Percentiles rank a stretch among this genome's conserved stretches.
These are phyloP conservation scores for Cyphomyrus discorhynchus DNA, from an alignment of 2,113 vertebrate species.

Conservation along the genomic window DNA sequence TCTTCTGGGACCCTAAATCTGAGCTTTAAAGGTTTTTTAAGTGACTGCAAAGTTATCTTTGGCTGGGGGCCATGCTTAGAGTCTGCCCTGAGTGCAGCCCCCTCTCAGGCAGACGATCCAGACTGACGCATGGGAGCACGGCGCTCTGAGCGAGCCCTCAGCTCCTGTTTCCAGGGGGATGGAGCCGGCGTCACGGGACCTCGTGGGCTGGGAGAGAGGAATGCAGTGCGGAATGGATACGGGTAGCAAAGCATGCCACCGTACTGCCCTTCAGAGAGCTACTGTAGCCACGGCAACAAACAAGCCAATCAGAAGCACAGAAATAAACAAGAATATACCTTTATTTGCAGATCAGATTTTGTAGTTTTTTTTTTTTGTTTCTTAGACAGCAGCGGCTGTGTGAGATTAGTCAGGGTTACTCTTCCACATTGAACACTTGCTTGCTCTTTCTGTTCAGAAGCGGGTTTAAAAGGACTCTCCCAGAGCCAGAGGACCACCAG, in stretches of 20 bases:
- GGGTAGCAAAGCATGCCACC: background rate
- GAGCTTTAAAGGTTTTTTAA: slow-evolving; percentile 1
- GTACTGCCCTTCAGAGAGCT: background rate
- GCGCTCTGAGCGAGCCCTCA: background rate
- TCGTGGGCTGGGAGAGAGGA: background rate
- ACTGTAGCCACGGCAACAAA: background rate
- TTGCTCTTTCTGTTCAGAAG: slow-evolving; percentile 32
- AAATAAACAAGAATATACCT: background rate
- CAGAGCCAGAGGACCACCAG: slow-evolving; percentile 48
- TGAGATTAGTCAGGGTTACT: slow-evolving; percentile 28
- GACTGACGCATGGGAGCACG: background rate
- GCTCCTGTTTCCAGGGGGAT: background rate
- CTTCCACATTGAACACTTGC: slow-evolving; percentile 22
- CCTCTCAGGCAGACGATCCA: background rate
- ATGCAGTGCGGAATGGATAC: background rate
- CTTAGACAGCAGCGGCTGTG: slow-evolving; percentile 28
- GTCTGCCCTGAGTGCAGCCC: background rate
- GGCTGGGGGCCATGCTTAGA: background rate
- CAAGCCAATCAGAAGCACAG: background rate
- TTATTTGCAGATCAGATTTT: slow-evolving; percentile 4
- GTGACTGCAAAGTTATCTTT: background rate
- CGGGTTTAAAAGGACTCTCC: slow-evolving; percentile 45
- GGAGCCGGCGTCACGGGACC: background rate
- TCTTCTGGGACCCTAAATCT: background rate
- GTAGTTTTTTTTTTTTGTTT: background rate